Base-by-base conservation (phyloP, 2,797 vertebrate species). In the Varecia variegata region DNA sequence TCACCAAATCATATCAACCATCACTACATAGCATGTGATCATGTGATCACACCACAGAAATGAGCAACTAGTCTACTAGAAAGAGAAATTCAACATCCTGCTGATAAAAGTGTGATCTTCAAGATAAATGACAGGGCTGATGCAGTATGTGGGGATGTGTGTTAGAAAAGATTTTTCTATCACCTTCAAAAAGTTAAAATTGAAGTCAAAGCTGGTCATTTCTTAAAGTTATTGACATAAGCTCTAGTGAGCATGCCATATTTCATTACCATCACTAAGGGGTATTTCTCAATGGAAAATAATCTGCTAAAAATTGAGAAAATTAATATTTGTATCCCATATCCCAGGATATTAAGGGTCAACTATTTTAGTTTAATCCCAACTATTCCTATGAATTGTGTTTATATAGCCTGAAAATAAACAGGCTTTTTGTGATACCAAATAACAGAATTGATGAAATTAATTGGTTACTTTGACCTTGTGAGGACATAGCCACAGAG, bases 211-310 rank as follows among this genome's bases (percentile, higher is more conserved):
- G 43, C 4, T 77, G 38, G 35, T 86, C 27, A 65, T 84, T 80
- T 91, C 65, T 84, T 80, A 60, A 87, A 73, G 30, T 56, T 89
- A 88, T 11, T 68, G 52, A 89, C 32, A 18, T 43, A 84, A 92
- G 71, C 65, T 35, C 70, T 21, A 82, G 18, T 23, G 32, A 84
- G 17, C 9, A 52, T 81, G 27, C 18, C 38, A 43, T 65, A 74
- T 54, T 82, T 87, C 27, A 90, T 32, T 71, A 12, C 58, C 45
- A 50, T 73, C 60, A 27, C 32, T 50, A 62, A 95, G 14, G 4
- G n/a, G 25, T 35, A 79, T 23, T 86, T 96, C 81, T 91, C 62
- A 56, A 17, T 88, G 40, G 52, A 94, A 90, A 96, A 85, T 74
- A 76, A 94, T 23, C 18, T 77, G 23, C 43, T 90, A 76, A 85